Conservation (phyloP, 2,113 vertebrate species). For the Nibea albiflora region DNA sequence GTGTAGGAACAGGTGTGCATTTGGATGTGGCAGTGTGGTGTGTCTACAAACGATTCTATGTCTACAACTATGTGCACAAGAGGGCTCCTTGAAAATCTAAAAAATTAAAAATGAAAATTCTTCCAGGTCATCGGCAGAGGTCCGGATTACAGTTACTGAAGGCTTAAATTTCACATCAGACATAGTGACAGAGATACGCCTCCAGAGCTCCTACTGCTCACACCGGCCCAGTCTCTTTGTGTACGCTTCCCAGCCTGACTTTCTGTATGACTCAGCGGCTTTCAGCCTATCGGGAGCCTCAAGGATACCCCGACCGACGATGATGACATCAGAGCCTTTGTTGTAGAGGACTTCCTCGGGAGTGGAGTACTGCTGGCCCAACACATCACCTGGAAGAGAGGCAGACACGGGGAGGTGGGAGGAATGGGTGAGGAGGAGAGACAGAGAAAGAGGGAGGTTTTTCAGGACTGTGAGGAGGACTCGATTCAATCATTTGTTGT, state of each 20-base stretch:
- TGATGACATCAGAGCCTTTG: constrained; percentile 92
- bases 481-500: neutral
- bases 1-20: neutral
- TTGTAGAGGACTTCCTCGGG: constrained; percentile 89
- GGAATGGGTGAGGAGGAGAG: neutral
- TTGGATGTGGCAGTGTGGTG: neutral
- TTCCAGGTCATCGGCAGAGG: neutral
- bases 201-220: constrained; percentile 24
- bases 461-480: neutral
- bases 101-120: neutral
- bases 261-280: constrained; percentile 90
- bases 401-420: neutral
- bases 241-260: constrained; percentile 92
- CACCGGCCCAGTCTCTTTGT: constrained; percentile 74
- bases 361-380: constrained; percentile 93
- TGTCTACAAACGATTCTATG: neutral
- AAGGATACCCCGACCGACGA: constrained; percentile 94
- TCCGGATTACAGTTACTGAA: neutral
- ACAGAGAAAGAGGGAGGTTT: neutral
- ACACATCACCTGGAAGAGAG: constrained; percentile 85
- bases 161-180: neutral
- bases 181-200: fast-evolving
- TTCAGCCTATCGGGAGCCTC: constrained; percentile 80
- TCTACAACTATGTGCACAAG: neutral
- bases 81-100: neutral